Conservation (phyloP, 2,113 vertebrate genomes). For the Narcine bancroftii region DNA sequence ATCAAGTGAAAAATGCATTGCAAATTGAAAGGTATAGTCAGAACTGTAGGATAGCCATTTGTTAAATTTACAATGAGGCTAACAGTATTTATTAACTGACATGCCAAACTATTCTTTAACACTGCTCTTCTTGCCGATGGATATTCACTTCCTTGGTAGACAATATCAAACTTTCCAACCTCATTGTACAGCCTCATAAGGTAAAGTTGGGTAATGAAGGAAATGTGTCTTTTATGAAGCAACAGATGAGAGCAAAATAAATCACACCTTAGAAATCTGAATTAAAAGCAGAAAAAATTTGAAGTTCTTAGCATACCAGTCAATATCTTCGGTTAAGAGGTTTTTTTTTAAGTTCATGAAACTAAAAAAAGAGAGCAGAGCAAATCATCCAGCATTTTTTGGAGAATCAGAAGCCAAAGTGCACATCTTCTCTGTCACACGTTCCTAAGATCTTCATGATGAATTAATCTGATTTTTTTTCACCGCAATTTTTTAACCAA, state of each 20-base stretch:
- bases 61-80: neutral
- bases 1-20: neutral
- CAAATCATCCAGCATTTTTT: too few relatives aligned
- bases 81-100: neutral
- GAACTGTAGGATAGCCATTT: neutral
- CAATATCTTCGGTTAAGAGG: too few relatives aligned
- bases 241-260: neutral
- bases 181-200: constrained; percentile 48
- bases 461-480: neutral
- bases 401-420: too few relatives aligned
- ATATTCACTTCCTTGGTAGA: constrained; percentile 50
- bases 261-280: too few relatives aligned
- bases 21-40: neutral
- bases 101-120: constrained; percentile 39
- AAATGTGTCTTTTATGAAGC: neutral
- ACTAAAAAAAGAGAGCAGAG: too few relatives aligned
- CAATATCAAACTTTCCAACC: constrained; percentile 47
- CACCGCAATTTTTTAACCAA: neutral
- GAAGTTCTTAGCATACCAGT: too few relatives aligned
- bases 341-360: too few relatives aligned
- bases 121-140: constrained; percentile 50
- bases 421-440: too few relatives aligned
- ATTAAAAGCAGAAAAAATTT: too few relatives aligned
- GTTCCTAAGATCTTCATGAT: neutral
- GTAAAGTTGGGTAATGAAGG: constrained; percentile 42